Base-by-base conservation (phyloP, 2,888 invertebrate genomes). In the Phania funesta region DNA sequence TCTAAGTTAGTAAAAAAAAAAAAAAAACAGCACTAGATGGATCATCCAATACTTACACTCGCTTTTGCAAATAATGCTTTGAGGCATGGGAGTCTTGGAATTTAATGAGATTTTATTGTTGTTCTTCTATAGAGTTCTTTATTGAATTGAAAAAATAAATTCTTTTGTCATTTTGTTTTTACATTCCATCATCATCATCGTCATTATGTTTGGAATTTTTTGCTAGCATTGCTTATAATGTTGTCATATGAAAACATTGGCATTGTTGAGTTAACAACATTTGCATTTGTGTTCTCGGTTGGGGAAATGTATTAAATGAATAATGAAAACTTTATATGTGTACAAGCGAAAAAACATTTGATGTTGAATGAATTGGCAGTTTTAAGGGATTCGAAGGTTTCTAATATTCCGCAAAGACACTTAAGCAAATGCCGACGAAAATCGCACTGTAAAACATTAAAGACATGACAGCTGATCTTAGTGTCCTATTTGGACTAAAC, bases 41-140 rank as follows among this genome's bases (percentile, higher is more conserved):
- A 62, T 62, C 73, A 73, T 64, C 60, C 52, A 32, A 29, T 29
- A 8, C 16, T 44, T 41, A 16, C 35, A 70, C 11, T 35, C 35
- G 18, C 18, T 50, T n/a, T 16, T 44, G 32, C 32, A 32, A 26
- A 26, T n/a, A n/a, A n/a, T 26, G 20, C 18, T 13, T 32, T 64
- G 50, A n/a, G 60, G 35, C 50, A 78, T 48, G 41, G 60, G 32
- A 78, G 58, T 78, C 50, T 56, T 50, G 67, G 50, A 44, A 67
- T 67, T 26, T 67, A 62, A 73, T 67, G 60, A 60, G 52, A 26
- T 60, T 65, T 70, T 78, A n/a, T 3, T 60, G n/a, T n/a, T 65
- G 38, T 24, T 35, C 41, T 54, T 24, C 11, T 6, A 4, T 1
- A 48, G 4, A 13, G 22, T 11, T 3, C 22, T 2, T 22, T 2